phyloP scores from a whole-genome alignment of 2,113 vertebrate species.

The Elephas maximus region DNA sequence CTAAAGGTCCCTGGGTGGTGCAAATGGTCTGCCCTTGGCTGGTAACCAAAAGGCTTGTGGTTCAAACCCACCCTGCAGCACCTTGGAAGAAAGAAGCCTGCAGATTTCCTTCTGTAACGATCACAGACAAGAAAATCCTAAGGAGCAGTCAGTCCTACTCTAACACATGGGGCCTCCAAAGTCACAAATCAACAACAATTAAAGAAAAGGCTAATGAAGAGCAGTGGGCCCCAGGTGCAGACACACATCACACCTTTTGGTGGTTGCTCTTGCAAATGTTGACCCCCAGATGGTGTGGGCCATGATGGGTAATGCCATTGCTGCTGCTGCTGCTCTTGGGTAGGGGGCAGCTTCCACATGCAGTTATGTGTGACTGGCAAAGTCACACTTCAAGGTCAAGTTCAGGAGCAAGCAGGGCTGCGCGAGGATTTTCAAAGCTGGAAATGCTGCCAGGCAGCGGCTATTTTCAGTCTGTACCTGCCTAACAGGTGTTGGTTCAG shows the following conservation, averaged over 20 bases:
- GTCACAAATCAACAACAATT: not conserved
- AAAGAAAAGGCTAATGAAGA: too few relatives aligned
- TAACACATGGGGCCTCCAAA: not conserved
- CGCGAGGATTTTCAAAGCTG: not conserved
- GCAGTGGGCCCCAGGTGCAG: not conserved
- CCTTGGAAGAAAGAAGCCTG: not conserved
- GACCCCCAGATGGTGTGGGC: too few relatives aligned
- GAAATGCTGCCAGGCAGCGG: rapidly evolving
- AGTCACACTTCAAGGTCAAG: not conserved
- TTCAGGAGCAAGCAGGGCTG: not conserved
- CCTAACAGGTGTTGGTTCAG: not conserved
- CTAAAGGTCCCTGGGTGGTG: not conserved
- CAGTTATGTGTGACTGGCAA: not conserved
- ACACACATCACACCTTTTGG: not conserved
- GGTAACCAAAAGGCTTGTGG: not conserved
- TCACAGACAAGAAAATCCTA: not conserved
- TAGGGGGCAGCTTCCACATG: not conserved
- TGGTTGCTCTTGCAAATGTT: too few relatives aligned
- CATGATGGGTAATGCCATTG: too few relatives aligned
- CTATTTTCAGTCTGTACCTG: not conserved
- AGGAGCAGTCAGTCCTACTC: not conserved
- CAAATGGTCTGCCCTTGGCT: not conserved
- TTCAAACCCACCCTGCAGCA: not conserved
- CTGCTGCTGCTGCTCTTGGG: too few relatives aligned
- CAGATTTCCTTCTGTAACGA: not conserved